Evolutionary conservation across 64 coral and sea anemone genomes (phyloP), one percentile per base, ranked within the genome.

Genomic region (Pocillopora damicornis): DNA sequence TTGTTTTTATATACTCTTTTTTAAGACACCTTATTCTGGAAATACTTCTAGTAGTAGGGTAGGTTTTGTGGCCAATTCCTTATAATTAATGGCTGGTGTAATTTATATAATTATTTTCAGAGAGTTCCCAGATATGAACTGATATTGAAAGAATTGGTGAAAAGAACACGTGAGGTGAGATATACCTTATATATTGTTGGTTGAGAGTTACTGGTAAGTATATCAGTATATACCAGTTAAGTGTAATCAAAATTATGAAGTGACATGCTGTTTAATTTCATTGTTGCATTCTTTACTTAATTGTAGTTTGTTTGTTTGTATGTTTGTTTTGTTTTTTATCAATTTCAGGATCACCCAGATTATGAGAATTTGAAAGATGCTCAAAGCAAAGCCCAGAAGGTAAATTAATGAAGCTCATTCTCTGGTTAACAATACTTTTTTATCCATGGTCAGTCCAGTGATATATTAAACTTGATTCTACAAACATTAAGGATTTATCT

Each of bases 71-170:
- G 3, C 7, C 2, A 57, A 37, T 58, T 20, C 22, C 9, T 17
- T 37, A 1, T 13, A 8, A 78, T 9, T 56, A 57, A 13, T 38
- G 13, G 34, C 4, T 23, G 11, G 5, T 34, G 4, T 65, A 30
- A 26, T 20, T 74, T 73, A 7, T 51, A 59, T 3, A n/a, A n/a
- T n/a, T n/a, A 4, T 79, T 90, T 91, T 58, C 77, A 98, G 90
- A 92, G 96, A 89, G 94, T 98, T 63, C 96, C 96, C 65, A 92
- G 96, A 92, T 98, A 98, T 79, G 92, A 98, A 81, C 67, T 98
- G 11, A 86, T 98, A 61, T 63, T 98, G 37, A 98, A 98, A 64
- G 96, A 98, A 92, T 88, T 98, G 51, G 93, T 98, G 10, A 98
- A 98, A 78, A 86, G 96, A 58, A 98, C 96, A 83, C 89, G 87